Evolutionary conservation across 2,113 vertebrate genomes (phyloP), one percentile per base, ranked within the genome.

Genomic region (Athene noctua): DNA sequence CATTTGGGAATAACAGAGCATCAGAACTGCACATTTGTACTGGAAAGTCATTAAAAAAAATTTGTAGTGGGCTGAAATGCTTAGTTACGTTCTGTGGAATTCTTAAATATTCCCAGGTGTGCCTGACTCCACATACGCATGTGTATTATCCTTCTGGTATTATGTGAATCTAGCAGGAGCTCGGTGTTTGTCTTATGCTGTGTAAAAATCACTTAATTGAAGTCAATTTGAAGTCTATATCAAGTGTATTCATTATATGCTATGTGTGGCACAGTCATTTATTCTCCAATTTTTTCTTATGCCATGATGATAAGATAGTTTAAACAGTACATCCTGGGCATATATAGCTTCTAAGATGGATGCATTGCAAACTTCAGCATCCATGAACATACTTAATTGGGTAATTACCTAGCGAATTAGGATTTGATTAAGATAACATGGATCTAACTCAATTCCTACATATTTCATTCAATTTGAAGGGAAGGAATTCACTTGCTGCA

Each of bases 121-220:
- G 90, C 66, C 92, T 94, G 65, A 95, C 73, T 90, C 59, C 49
- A 94, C 51, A 82, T 84, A 74, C 23, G 92, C 95, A 94, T 97
- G 94, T 95, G 26, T 94, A 55, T 67, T 46, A 16, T 81, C 77
- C 88, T 88, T 70, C 42, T 89, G 62, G 54, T 74, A 63, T 16
- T 51, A 85, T 14, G 27, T 74, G 29, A 86, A 58, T 40, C 49
- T 74, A 49, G 27, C 36, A 87, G 95, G 82, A 88, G 36, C 86
- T 92, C 1, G 1, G 23, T 92, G 38, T 83, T 94, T 68, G 81
- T 91, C 85, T 92, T 83, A 79, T 47, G 65, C 86, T 58, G 38
- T 65, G 42, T 93, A 62, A 87, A 80, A 94, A 58, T 84, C 86
- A 80, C 23, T 32, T 79, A 93, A 87, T 62, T 92, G 42, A 94